Conservation (phyloP, 2,888 invertebrate genomes). For the Apocheima hispidaria region DNA sequence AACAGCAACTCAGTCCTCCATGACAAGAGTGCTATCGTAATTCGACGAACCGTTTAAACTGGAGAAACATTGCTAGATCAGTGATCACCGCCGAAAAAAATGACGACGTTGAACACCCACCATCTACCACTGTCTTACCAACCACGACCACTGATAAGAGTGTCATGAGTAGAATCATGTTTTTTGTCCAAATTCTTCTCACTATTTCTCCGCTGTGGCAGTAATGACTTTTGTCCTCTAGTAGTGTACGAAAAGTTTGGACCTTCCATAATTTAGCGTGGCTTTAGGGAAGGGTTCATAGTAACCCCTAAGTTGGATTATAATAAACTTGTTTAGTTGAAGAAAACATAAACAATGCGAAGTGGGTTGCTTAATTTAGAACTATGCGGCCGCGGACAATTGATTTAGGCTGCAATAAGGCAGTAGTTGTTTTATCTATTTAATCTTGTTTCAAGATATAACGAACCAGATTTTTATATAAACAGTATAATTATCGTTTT, state of each 20-base stretch:
- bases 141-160: too few relatives aligned
- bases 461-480: too few relatives aligned
- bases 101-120: too few relatives aligned
- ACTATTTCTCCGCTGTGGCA: conserved; percentile 48
- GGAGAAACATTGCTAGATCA: too few relatives aligned
- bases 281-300: conserved; percentile 19
- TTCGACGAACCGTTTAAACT: too few relatives aligned
- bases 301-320: conserved; percentile 21
- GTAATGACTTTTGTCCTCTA: conserved; percentile 68
- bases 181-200: neutral
- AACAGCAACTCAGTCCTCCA: too few relatives aligned
- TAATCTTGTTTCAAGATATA: too few relatives aligned
- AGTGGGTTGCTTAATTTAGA: conserved; percentile 24
- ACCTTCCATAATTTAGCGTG: conserved; percentile 42
- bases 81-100: too few relatives aligned
- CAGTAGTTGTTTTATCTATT: too few relatives aligned
- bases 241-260: conserved; percentile 43
- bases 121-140: too few relatives aligned
- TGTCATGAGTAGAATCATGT: neutral
- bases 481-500: too few relatives aligned
- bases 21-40: too few relatives aligned
- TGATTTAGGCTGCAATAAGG: neutral
- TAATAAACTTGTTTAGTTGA: conserved; percentile 30
- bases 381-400: conserved; percentile 15
- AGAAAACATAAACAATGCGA: conserved; percentile 37